phyloP scores from a whole-genome alignment of 1,140 invertebrate species.

The Neodiprion virginianus region DNA sequence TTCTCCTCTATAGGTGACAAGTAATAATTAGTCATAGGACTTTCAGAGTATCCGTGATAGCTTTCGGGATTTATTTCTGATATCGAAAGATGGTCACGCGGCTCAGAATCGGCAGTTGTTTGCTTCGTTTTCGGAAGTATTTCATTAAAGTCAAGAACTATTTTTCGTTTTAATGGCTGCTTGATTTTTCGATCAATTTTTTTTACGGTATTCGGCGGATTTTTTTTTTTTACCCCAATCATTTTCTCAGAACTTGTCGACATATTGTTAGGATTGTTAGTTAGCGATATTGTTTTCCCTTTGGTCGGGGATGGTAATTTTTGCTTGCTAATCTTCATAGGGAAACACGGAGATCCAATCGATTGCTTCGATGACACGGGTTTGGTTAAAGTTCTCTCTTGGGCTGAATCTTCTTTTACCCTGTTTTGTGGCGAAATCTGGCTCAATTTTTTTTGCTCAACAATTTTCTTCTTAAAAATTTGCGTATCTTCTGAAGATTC shows the following conservation, averaged over 20 bases:
- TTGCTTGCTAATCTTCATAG: constrained; percentile 17
- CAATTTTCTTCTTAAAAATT: neutral
- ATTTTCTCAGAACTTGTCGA: constrained; percentile 16
- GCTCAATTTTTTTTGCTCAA: neutral
- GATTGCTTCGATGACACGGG: neutral
- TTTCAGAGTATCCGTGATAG: constrained; percentile 10
- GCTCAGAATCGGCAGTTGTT: constrained; percentile 21
- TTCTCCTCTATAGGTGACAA: constrained; percentile 68
- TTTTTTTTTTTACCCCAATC: neutral
- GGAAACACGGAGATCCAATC: neutral
- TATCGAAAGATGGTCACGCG: constrained; percentile 19
- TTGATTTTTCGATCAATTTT: constrained; percentile 14
- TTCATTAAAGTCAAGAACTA: constrained; percentile 46
- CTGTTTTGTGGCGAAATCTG: neutral
- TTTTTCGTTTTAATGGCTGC: constrained; percentile 35
- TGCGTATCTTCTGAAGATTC: neutral
- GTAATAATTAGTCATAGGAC: constrained; percentile 39
- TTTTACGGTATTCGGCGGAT: neutral
- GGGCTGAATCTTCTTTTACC: neutral
- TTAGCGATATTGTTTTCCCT: constrained; percentile 28
- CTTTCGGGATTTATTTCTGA: constrained; percentile 19
- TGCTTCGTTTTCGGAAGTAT: constrained; percentile 39
- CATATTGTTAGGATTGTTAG: constrained; percentile 12
- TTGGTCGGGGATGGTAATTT: constrained; percentile 37
- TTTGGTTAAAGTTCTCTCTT: neutral